Percentiles rank a stretch among this genome's conserved stretches.
These are phyloP conservation scores for Pristionchus japonicus DNA, from an alignment of 2,888 invertebrate genomes.

Conservation along the genomic window DNA sequence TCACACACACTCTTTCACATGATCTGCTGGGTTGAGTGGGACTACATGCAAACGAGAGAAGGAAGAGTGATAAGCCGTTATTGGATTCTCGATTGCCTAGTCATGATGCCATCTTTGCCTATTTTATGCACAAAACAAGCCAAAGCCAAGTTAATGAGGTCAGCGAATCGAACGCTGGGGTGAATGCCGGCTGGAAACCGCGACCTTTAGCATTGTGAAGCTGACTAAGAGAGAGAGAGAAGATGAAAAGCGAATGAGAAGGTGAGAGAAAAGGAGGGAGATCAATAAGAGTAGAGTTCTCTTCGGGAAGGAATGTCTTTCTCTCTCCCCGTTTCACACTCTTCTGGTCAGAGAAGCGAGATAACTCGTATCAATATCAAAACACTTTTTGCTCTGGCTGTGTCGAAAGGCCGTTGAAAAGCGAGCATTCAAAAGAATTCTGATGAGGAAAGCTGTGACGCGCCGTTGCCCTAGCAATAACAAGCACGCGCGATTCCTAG, in stretches of 20 bases:
- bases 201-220: slow-evolving; percentile 9
- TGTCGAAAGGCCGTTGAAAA: background rate
- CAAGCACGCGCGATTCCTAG: background rate
- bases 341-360: too few species aligned
- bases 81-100: slow-evolving; percentile 12
- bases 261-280: background rate
- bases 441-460: background rate
- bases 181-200: too few species aligned
- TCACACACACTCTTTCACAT: slow-evolving; percentile 27
- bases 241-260: background rate
- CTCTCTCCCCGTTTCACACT: too few species aligned
- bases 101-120: background rate
- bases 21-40: background rate
- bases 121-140: too few species aligned
- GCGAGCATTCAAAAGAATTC: background rate
- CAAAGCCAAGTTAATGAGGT: too few species aligned
- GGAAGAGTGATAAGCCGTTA: background rate
- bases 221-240: background rate
- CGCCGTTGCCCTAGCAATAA: background rate
- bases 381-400: background rate
- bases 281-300: background rate
- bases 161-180: background rate
- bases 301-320: too few species aligned
- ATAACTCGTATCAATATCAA: too few species aligned
- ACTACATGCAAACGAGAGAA: background rate